Conservation (phyloP, 2,797 vertebrate species). For the Babyrousa celebensis region DNA sequence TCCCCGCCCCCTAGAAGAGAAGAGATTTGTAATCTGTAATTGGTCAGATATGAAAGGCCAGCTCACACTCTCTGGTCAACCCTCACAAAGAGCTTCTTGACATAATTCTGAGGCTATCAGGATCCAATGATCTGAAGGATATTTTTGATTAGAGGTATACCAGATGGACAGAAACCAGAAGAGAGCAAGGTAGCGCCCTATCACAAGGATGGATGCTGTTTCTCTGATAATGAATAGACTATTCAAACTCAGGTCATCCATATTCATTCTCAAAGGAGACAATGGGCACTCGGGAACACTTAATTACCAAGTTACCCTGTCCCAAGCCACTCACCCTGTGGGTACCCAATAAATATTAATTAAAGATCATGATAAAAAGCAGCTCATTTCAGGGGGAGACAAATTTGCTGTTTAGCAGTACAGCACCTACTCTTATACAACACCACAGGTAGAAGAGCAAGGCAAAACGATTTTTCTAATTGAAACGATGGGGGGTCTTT, state of each 20-base stretch:
- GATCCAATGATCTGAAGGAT: slow-evolving; percentile 66
- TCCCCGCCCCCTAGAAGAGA: not conserved
- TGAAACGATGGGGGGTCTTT: slow-evolving; percentile 81
- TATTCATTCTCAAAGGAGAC: slow-evolving; percentile 53
- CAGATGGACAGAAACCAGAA: slow-evolving; percentile 74
- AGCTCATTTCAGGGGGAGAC: slow-evolving; percentile 45
- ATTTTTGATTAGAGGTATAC: slow-evolving; percentile 77
- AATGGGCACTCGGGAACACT: slow-evolving; percentile 50
- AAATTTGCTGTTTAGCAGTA: not conserved
- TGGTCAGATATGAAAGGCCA: not conserved
- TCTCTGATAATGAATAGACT: slow-evolving; percentile 47
- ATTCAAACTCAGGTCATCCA: slow-evolving; percentile 35
- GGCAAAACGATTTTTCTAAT: slow-evolving; percentile 81
- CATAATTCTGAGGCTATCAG: slow-evolving; percentile 42
- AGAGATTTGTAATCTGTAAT: slow-evolving; percentile 26
- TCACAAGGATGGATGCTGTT: not conserved
- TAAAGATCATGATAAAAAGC: slow-evolving; percentile 74
- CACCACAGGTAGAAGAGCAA: slow-evolving; percentile 60
- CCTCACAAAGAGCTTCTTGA: slow-evolving; percentile 59
- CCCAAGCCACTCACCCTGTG: slow-evolving; percentile 65
- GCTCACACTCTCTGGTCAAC: slow-evolving; percentile 59
- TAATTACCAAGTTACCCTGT: slow-evolving; percentile 77
- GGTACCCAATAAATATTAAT: slow-evolving; percentile 83
- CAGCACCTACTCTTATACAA: not conserved
- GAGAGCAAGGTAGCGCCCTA: not conserved